Percentiles rank a stretch among this genome's conserved stretches.
Conservation (phyloP, 2,888 invertebrate species). For the Himalopsyche anomala region DNA sequence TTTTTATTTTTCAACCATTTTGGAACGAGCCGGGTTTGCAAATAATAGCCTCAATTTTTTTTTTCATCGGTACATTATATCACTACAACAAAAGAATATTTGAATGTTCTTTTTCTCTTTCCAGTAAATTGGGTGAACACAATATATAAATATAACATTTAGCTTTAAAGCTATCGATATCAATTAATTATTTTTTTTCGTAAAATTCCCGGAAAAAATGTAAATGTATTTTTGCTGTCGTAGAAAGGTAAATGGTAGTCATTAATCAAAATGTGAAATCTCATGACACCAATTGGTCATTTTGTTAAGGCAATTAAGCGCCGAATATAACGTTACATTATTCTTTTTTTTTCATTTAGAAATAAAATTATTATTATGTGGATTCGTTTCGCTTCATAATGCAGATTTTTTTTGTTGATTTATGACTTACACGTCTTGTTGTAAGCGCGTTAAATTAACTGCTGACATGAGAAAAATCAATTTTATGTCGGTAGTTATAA, state of each 20-base stretch:
- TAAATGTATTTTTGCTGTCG: slow-evolving; percentile 16
- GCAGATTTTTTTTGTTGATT: background rate
- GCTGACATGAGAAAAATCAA: background rate
- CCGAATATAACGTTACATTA: slow-evolving; percentile 1
- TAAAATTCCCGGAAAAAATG: slow-evolving; percentile 2
- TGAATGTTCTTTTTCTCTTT: no score
- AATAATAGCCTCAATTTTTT: no score
- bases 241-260: slow-evolving; percentile 24
- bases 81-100: no score
- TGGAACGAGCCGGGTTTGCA: no score
- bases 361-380: slow-evolving; percentile 12
- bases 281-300: slow-evolving; percentile 38
- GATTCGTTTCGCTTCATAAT: background rate
- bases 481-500: no score
- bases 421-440: background rate
- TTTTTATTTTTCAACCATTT: no score
- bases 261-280: slow-evolving; percentile 37
- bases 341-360: background rate
- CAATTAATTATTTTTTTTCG: slow-evolving; percentile 15
- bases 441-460: background rate
- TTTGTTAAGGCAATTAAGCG: slow-evolving; percentile 35
- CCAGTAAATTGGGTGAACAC: no score
- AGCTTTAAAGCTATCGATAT: background rate
- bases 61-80: no score
- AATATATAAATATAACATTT: no score